A percentile compares a stretch with the other conserved stretches of the same genome.
Evolutionary conservation across 2,797 vertebrate genomes (phyloP).

Genomic region (Cynopterus sphinx): DNA sequence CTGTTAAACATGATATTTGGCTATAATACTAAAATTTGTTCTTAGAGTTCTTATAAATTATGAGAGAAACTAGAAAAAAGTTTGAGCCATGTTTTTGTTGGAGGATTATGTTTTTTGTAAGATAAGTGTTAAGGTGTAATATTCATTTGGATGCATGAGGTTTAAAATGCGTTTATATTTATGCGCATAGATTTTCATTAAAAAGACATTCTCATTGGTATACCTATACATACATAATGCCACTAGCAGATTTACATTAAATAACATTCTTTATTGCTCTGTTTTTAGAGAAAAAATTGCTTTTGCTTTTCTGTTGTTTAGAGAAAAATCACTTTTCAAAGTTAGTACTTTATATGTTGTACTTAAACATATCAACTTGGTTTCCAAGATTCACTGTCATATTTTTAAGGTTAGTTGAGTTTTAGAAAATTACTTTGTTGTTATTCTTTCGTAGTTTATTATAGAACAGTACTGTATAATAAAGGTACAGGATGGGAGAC

Average conservation of each 20-base stretch:
- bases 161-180: slow-evolving; percentile 21
- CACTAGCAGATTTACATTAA: background rate
- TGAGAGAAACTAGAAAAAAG: slow-evolving; percentile 29
- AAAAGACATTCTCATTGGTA: background rate
- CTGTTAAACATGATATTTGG: background rate
- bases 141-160: background rate
- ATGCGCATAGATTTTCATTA: background rate
- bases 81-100: background rate
- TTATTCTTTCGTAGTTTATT: slow-evolving; percentile 15
- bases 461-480: background rate
- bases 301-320: background rate
- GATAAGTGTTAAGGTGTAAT: background rate
- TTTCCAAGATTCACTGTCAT: background rate
- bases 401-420: slow-evolving; percentile 48
- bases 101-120: background rate
- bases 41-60: slow-evolving; percentile 28
- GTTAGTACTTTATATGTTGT: background rate
- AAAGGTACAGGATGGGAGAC: background rate
- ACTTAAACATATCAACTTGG: background rate
- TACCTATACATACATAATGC: background rate
- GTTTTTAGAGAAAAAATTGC: slow-evolving; percentile 21
- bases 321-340: slow-evolving; percentile 17
- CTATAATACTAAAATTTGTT: slow-evolving; percentile 11
- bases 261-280: slow-evolving; percentile 29
- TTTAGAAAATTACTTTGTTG: slow-evolving; percentile 45